Evolutionary conservation across 2,797 vertebrate species (phyloP).

Genomic region (Danio choprae): DNA sequence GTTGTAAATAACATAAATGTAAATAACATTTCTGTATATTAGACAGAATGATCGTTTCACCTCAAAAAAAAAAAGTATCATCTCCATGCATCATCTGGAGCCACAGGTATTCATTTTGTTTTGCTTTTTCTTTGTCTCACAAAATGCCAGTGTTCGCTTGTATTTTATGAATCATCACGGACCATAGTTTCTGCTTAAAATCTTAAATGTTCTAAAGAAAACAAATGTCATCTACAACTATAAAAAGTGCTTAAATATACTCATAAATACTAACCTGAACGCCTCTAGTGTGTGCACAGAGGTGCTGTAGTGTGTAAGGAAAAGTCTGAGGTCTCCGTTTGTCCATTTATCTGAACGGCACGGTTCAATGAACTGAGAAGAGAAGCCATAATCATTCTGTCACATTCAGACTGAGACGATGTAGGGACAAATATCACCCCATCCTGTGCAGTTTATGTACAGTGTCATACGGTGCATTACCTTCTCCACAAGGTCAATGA

Average conservation of each 20-base stretch:
- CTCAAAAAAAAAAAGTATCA: no score
- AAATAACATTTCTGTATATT: no score
- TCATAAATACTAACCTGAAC: slow-evolving; percentile 68
- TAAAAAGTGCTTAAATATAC: neutral
- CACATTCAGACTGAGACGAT: neutral
- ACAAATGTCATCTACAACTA: no score
- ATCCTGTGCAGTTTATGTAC: neutral
- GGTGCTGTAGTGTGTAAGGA: slow-evolving; percentile 67
- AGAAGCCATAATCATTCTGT: slow-evolving; percentile 2
- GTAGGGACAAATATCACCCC: neutral
- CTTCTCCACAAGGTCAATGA: slow-evolving; percentile 81
- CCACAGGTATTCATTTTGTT: no score
- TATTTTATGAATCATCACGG: no score
- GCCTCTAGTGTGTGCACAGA: slow-evolving; percentile 48
- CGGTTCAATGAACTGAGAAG: slow-evolving; percentile 77
- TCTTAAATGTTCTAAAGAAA: no score
- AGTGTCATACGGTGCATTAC: slow-evolving; percentile 56
- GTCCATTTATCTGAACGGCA: slow-evolving; percentile 78
- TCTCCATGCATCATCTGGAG: no score
- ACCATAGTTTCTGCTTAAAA: no score
- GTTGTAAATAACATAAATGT: no score
- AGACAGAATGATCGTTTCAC: no score
- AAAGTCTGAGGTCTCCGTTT: slow-evolving; percentile 70
- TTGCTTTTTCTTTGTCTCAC: no score
- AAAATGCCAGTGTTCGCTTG: no score